Percentiles rank a stretch among this genome's conserved stretches.
These are phyloP conservation scores for Hypanus sabinus DNA, from an alignment of 2,113 vertebrate genomes.

Conservation along the genomic window DNA sequence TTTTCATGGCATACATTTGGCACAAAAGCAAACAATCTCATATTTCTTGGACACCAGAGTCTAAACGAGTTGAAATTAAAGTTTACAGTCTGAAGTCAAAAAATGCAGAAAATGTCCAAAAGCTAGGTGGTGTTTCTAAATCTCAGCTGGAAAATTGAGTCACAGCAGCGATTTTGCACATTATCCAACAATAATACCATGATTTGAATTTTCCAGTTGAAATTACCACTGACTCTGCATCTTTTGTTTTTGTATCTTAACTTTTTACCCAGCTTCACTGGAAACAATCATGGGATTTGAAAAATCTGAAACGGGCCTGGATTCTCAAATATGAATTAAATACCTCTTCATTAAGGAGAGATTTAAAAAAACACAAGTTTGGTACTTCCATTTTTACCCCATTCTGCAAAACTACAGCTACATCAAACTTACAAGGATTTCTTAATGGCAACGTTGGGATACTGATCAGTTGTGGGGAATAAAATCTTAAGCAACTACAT, in stretches of 20 bases:
- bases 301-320: neutral
- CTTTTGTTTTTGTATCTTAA: neutral
- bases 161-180: neutral
- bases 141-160: neutral
- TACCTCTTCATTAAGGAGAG: neutral
- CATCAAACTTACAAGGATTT: neutral
- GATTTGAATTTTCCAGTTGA: neutral
- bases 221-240: slow-evolving; percentile 7
- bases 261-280: neutral
- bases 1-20: neutral
- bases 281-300: slow-evolving; percentile 3
- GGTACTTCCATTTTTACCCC: neutral
- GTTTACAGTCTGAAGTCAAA: neutral
- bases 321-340: neutral
- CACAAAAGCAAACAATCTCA: neutral
- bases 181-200: slow-evolving; percentile 2
- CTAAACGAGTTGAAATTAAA: neutral
- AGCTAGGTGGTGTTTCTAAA: neutral
- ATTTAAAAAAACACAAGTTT: neutral
- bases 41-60: slow-evolving; percentile 1
- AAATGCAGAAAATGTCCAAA: neutral
- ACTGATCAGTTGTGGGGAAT: neutral
- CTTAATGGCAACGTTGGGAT: neutral
- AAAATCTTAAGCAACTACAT: neutral
- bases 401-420: neutral